A percentile compares a stretch with the other conserved stretches of the same genome.
These are phyloP conservation scores for Ophioninae sp. DNA, from an alignment of 2,888 invertebrate genomes.

Conservation along the genomic window DNA sequence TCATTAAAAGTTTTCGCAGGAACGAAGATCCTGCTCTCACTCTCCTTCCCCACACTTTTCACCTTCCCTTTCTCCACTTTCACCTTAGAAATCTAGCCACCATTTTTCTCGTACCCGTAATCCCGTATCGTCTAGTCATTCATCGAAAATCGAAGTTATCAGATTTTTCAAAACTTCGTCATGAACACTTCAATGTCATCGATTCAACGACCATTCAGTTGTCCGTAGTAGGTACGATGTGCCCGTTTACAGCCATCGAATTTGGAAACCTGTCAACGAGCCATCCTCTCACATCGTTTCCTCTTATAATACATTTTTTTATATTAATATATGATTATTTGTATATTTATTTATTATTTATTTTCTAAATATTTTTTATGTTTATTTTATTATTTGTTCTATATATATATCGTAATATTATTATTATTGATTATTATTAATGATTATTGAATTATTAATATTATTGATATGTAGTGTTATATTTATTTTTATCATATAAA, in stretches of 20 bases:
- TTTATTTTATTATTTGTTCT: too few species aligned
- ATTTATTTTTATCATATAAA: too few species aligned
- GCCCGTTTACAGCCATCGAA: neutral
- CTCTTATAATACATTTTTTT: neutral
- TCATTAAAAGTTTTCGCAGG: conserved; percentile 59
- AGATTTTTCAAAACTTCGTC: conserved; percentile 17
- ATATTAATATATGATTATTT: neutral
- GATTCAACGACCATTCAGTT: conserved; percentile 17
- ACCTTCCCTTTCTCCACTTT: neutral
- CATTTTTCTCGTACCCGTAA: conserved; percentile 8
- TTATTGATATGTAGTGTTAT: too few species aligned
- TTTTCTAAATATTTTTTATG: too few species aligned
- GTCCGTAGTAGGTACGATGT: too few species aligned
- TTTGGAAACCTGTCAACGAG: neutral
- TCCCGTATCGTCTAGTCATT: conserved; percentile 26
- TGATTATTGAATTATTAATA: too few species aligned
- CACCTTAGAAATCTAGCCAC: neutral
- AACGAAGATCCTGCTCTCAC: conserved; percentile 36
- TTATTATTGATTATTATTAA: too few species aligned
- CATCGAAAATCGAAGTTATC: conserved; percentile 3
- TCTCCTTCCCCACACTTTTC: conserved; percentile 15
- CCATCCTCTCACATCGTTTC: neutral
- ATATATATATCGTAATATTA: too few species aligned
- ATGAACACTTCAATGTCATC: neutral
- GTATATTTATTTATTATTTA: too few species aligned